Conservation (phyloP, 2,888 invertebrate species). For the Trichacis sp. region DNA sequence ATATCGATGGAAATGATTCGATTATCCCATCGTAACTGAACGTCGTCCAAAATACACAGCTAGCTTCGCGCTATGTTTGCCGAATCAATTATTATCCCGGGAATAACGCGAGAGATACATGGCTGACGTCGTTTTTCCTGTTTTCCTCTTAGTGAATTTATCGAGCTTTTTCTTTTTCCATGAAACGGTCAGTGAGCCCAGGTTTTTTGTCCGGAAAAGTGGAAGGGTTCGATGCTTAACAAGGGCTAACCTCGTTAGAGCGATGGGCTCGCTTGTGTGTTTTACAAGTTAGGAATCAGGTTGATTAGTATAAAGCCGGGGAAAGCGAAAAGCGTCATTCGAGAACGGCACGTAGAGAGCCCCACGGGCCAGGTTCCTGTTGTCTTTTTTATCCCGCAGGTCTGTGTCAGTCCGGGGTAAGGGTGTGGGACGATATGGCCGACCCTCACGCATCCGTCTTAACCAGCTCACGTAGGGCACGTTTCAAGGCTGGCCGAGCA, state of each 20-base stretch:
- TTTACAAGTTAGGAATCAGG: conserved; percentile 69
- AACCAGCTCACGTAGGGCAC: conserved; percentile 47
- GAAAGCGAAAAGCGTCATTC: conserved; percentile 45
- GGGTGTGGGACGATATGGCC: conserved; percentile 7
- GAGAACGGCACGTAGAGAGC: conserved; percentile 33
- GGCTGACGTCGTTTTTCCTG: no score
- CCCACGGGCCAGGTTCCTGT: conserved; percentile 40
- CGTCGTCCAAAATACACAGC: background rate
- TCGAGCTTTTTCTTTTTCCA: conserved; percentile 20
- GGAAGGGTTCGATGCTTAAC: conserved; percentile 66
- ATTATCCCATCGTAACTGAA: background rate
- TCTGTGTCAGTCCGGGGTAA: conserved; percentile 22
- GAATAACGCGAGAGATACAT: no score
- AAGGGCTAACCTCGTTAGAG: conserved; percentile 67
- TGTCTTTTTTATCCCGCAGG: conserved; percentile 35
- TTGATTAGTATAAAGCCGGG: conserved; percentile 65
- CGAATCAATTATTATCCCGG: background rate
- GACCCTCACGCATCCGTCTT: conserved; percentile 43
- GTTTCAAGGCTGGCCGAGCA: conserved; percentile 51
- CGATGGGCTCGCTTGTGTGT: conserved; percentile 64
- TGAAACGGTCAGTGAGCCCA: conserved; percentile 10
- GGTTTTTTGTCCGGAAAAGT: conserved; percentile 24
- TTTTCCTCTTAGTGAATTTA: conserved; percentile 13
- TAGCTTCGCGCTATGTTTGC: background rate
- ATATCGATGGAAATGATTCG: background rate